A percentile compares a stretch with the other conserved stretches of the same genome.
These are phyloP conservation scores for Drosophila equinoxialis DNA, from an alignment of 1,140 invertebrate genomes.

Conservation along the genomic window DNA sequence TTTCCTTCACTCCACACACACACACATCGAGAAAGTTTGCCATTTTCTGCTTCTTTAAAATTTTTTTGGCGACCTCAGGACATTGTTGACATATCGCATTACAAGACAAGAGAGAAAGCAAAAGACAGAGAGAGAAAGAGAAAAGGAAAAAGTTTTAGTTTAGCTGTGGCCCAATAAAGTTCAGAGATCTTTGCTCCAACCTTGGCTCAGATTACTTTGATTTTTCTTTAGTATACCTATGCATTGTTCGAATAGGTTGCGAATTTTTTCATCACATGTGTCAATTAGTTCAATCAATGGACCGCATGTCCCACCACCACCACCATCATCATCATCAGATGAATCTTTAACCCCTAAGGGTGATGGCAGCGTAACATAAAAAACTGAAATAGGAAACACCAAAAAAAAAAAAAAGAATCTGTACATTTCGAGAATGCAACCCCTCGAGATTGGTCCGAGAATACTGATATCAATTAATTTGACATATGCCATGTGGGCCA, in stretches of 20 bases:
- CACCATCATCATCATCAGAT: neutral
- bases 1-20: slow-evolving; percentile 26
- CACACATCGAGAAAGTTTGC: slow-evolving; percentile 30
- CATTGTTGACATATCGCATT: slow-evolving; percentile 79
- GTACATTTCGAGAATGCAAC: slow-evolving; percentile 16
- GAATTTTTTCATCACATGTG: slow-evolving; percentile 55
- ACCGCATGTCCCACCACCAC: slow-evolving; percentile 50
- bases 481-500: neutral
- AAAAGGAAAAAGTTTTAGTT: slow-evolving; percentile 9
- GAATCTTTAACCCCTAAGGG: slow-evolving; percentile 18
- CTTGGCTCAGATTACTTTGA: slow-evolving; percentile 50
- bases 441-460: slow-evolving; percentile 14
- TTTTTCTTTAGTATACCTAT: slow-evolving; percentile 28
- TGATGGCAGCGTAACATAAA: slow-evolving; percentile 33
- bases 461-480: slow-evolving; percentile 54
- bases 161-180: slow-evolving; percentile 20
- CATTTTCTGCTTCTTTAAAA: slow-evolving; percentile 62
- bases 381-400: slow-evolving; percentile 3
- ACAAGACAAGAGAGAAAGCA: slow-evolving; percentile 31
- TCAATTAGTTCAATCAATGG: slow-evolving; percentile 77
- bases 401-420: slow-evolving; percentile 29
- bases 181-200: slow-evolving; percentile 31
- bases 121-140: neutral
- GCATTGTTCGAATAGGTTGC: slow-evolving; percentile 1
- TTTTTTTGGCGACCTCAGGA: slow-evolving; percentile 53